These are phyloP conservation scores for Aquatica leii DNA, from an alignment of 2,888 invertebrate species.

Conservation along the genomic window DNA sequence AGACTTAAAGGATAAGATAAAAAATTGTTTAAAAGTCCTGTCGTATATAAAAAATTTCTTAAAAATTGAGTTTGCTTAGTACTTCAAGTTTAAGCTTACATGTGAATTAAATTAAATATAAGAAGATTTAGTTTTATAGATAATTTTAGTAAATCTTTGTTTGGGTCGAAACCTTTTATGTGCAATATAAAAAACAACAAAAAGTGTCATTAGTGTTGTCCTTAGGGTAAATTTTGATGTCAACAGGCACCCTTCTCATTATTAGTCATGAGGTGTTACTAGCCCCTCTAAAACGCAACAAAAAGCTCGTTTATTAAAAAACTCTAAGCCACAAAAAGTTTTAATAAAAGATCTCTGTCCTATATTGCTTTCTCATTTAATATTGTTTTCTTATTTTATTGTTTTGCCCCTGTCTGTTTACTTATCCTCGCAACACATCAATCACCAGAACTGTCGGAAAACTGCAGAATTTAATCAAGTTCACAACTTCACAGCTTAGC, in stretches of 20 bases:
- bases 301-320: constrained; percentile 54
- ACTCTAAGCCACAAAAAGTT: constrained; percentile 54
- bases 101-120: constrained; percentile 21
- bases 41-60: constrained; percentile 8
- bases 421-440: constrained; percentile 55
- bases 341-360: constrained; percentile 53
- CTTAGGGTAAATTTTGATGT: constrained; percentile 30
- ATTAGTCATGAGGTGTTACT: constrained; percentile 50
- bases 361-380: constrained; percentile 55
- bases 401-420: constrained; percentile 51
- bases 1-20: constrained; percentile 25
- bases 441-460: constrained; percentile 55
- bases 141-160: constrained; percentile 26
- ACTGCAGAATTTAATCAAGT: constrained; percentile 57
- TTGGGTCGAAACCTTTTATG: constrained; percentile 18
- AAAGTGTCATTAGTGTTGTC: constrained; percentile 30
- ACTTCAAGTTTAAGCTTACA: constrained; percentile 19
- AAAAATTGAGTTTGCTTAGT: constrained; percentile 22
- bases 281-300: constrained; percentile 41
- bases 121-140: constrained; percentile 28
- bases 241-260: constrained; percentile 46
- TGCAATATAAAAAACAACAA: constrained; percentile 17
- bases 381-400: constrained; percentile 51
- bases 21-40: constrained; percentile 24
- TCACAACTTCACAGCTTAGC: constrained; percentile 44